Evolutionary conservation across 2,113 vertebrate genomes (phyloP).

Genomic region (Scortum barcoo): DNA sequence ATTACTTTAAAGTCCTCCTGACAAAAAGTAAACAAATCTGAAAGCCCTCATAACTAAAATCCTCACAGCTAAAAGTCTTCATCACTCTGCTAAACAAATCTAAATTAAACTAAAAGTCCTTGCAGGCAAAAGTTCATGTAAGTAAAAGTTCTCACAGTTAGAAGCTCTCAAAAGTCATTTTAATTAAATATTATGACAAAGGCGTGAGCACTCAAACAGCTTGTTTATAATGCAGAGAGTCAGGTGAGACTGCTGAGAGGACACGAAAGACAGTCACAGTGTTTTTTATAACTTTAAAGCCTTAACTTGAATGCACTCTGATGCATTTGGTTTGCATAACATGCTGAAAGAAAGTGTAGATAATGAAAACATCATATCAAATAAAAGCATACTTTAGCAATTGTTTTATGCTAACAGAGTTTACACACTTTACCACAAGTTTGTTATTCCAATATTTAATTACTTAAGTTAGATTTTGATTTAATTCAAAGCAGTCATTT

Average conservation of each 20-base stretch:
- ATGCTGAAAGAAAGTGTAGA: not conserved
- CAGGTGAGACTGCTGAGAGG: not conserved
- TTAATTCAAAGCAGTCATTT: not conserved
- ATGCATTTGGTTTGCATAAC: not conserved
- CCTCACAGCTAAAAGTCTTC: too few species aligned
- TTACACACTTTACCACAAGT: not conserved
- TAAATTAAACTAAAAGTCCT: too few species aligned
- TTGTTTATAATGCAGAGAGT: conserved; percentile 2
- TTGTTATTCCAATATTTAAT: not conserved
- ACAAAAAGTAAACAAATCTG: too few species aligned
- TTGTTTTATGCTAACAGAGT: not conserved
- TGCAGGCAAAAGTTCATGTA: too few species aligned
- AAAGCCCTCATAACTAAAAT: too few species aligned
- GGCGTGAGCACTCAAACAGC: not conserved
- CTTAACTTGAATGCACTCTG: not conserved
- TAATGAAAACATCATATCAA: not conserved
- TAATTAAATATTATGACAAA: conserved; percentile 8
- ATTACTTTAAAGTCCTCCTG: too few species aligned
- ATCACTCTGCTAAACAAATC: too few species aligned
- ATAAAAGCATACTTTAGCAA: not conserved
- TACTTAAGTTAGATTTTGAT: not conserved
- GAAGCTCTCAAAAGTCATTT: not conserved
- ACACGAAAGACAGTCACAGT: not conserved
- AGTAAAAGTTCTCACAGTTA: not conserved
- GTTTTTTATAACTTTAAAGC: not conserved